Evolutionary conservation across 2,113 vertebrate species (phyloP).

Genomic region (Cisticola juncidis): DNA sequence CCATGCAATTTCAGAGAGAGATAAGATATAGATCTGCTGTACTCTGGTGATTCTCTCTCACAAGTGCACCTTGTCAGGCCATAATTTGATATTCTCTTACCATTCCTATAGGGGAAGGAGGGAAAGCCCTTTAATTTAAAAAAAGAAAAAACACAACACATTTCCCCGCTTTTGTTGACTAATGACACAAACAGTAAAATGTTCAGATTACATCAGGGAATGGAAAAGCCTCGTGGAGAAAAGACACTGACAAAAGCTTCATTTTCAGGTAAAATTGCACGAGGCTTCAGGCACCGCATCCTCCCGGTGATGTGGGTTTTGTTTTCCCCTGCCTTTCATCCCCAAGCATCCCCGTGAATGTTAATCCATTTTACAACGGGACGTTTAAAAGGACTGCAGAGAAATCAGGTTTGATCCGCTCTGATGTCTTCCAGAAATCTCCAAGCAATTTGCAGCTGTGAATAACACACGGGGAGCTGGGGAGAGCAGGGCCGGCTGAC

Average conservation of each 20-base stretch:
- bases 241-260: constrained; percentile 48
- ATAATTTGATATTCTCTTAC: constrained; percentile 63
- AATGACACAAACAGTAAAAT: constrained; percentile 66
- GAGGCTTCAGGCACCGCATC: neutral
- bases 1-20: constrained; percentile 59
- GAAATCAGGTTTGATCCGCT: constrained; percentile 1
- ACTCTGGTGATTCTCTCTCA: constrained; percentile 49
- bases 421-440: constrained; percentile 45
- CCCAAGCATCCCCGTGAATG: neutral
- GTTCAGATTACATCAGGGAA: constrained; percentile 53
- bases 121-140: constrained; percentile 26
- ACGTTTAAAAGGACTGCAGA: constrained; percentile 16
- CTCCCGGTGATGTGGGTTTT: neutral
- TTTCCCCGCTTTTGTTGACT: constrained; percentile 42
- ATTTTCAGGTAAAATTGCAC: constrained; percentile 47
- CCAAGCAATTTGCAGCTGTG: constrained; percentile 56
- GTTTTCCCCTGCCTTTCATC: neutral
- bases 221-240: constrained; percentile 28
- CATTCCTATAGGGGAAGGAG: neutral
- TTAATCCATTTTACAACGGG: constrained; percentile 48
- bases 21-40: constrained; percentile 69
- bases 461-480: neutral
- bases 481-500: neutral
- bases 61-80: constrained; percentile 50
- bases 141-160: neutral